Base-by-base conservation (phyloP, 2,888 invertebrate species). In the Plusia festucae region DNA sequence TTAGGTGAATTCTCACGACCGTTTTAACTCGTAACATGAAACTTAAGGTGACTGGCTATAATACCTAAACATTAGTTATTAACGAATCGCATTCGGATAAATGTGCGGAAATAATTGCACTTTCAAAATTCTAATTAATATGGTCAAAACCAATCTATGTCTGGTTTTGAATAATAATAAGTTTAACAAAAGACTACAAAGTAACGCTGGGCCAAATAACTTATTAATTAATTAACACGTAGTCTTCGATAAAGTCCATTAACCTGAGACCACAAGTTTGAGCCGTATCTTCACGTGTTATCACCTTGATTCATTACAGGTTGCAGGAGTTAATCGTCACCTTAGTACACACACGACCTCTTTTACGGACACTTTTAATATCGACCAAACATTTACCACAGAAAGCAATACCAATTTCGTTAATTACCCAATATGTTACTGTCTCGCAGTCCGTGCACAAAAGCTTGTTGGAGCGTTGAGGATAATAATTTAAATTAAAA, bases 181-280 rank as follows among this genome's bases (percentile, higher is more conserved):
- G 78, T 78, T 66, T 80, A 83, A 83, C 81, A 82, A 73, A 76
- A 84, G 84, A 81, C 82, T 86, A 85, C 76, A 79, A 81, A 84
- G 71, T 89, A 90, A 90, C 77, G 82, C 88, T 88, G 89, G 90
- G 91, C 91, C 90, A 88, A 91, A 88, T 93, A 92, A 93, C 92
- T 81, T 79, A 81, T 79, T 67, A 75, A 72, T 81, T 2, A 90
- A 92, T 94, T 94, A 94, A 94, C 93, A 83, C 79, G 91, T 93
- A 93, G 92, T 84, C 82, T 88, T 91, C 87, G 89, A 90, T 92
- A 91, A 92, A 85, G 92, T 89, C 82, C 85, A 93, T 94, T 95
- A 95, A 95, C 94, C 88, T 84, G 95, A 95, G 95, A 95, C 95
- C 95, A 95, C 94, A 95, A 88, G 88, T 91, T 88, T 88, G 87